A percentile compares a stretch with the other conserved stretches of the same genome.
Conservation (phyloP, 1,140 invertebrate genomes). For the Caenorhabditis brenneri region DNA sequence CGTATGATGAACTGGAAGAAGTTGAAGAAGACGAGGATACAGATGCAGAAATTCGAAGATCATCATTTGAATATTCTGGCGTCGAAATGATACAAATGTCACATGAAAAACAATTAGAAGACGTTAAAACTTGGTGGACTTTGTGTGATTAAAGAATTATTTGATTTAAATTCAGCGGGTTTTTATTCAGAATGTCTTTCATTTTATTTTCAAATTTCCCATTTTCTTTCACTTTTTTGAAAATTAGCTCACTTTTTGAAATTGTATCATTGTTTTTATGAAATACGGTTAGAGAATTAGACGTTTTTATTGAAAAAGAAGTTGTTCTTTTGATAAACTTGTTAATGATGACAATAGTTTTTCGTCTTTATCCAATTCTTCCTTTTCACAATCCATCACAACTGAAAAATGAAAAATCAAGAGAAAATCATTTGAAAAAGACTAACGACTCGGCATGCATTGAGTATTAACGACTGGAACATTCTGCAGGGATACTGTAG, state of each 20-base stretch:
- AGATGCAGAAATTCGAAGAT: neutral
- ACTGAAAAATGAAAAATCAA: neutral
- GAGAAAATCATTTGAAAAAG: neutral
- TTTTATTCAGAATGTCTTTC: neutral
- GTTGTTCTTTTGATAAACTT: neutral
- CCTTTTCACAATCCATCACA: neutral
- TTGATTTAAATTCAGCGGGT: neutral
- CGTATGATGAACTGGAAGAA: conserved; percentile 31
- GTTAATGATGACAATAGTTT: neutral
- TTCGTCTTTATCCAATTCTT: conserved; percentile 26
- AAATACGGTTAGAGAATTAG: neutral
- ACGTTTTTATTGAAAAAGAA: neutral
- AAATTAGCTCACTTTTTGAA: neutral
- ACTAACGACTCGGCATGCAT: conserved; percentile 22
- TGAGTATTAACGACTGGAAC: neutral
- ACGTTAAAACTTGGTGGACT: conserved; percentile 35
- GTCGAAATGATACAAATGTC: conserved; percentile 34
- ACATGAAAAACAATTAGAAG: conserved; percentile 31
- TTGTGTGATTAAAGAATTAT: neutral
- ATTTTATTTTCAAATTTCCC: neutral
- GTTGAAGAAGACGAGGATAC: conserved; percentile 35
- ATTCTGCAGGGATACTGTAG: neutral
- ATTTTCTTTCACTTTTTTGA: neutral
- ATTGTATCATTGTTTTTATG: neutral
- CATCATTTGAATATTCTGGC: conserved; percentile 24